phyloP scores from a whole-genome alignment of 2,888 invertebrate species.

The Chrysolina haemoptera region DNA sequence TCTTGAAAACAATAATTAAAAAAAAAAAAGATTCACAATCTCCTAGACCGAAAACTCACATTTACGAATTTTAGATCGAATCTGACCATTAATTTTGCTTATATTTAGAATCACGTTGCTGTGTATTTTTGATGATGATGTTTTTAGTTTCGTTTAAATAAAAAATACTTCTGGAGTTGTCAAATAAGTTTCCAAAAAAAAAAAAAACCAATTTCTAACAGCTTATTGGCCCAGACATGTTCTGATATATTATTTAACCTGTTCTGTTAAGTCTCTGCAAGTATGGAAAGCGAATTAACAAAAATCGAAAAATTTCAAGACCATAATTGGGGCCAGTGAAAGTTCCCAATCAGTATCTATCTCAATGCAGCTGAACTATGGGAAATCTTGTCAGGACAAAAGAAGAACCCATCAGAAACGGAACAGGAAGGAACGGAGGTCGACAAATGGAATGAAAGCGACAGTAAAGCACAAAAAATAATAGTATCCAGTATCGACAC shows the following conservation, averaged over 20 bases:
- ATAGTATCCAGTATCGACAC: too few relatives aligned
- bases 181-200: background rate
- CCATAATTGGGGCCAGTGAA: conserved; percentile 7
- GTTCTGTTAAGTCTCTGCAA: background rate
- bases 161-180: background rate
- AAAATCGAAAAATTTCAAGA: conserved; percentile 13
- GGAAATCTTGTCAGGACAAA: background rate
- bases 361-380: conserved; percentile 16
- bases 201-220: conserved; percentile 8
- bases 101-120: too few relatives aligned
- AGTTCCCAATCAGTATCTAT: conserved; percentile 9
- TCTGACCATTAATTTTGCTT: too few relatives aligned
- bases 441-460: conserved; percentile 1
- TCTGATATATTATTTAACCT: background rate
- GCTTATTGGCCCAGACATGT: conserved; percentile 21
- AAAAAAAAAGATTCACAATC: too few relatives aligned
- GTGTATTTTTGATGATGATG: background rate
- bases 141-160: background rate
- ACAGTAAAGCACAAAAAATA: conserved; percentile 7
- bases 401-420: background rate
- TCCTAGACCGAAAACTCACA: too few relatives aligned
- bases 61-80: too few relatives aligned
- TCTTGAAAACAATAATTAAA: too few relatives aligned
- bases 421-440: background rate
- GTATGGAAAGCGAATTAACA: conserved; percentile 20